Evolutionary conservation across 1,140 invertebrate species (phyloP).

Genomic region (Odontomachus brunneus): DNA sequence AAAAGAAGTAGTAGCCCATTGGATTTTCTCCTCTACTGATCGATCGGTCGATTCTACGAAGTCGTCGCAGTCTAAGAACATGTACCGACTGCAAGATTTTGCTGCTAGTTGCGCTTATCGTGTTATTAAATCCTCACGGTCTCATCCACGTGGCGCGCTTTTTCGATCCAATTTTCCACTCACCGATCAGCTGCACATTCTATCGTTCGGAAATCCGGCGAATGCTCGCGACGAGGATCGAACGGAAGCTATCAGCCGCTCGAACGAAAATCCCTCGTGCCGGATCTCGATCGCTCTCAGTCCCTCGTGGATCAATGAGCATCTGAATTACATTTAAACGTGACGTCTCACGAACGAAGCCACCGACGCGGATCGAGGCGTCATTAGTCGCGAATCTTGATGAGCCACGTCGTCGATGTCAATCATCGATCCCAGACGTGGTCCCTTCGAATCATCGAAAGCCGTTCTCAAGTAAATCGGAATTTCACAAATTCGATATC

Average conservation of each 20-base stretch:
- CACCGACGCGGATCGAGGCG: constrained; percentile 5
- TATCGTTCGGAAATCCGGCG: constrained; percentile 69
- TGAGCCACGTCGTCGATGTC: constrained; percentile 3
- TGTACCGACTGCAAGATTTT: too few species aligned
- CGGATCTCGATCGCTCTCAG: constrained; percentile 38
- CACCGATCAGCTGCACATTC: constrained; percentile 82
- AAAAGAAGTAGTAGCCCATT: too few species aligned
- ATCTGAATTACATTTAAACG: constrained; percentile 48
- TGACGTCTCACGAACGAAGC: background rate
- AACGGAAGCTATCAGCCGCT: constrained; percentile 25
- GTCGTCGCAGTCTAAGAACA: too few species aligned
- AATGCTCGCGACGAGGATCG: constrained; percentile 45
- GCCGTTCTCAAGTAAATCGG: too few species aligned
- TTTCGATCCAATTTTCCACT: constrained; percentile 62
- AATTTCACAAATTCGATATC: background rate
- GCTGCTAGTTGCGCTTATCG: too few species aligned
- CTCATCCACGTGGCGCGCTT: background rate
- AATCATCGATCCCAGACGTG: constrained; percentile 7
- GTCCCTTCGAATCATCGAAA: background rate
- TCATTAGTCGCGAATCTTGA: background rate
- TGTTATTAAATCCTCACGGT: too few species aligned
- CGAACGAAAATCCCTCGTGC: constrained; percentile 9
- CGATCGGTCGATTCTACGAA: too few species aligned
- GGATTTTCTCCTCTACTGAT: too few species aligned
- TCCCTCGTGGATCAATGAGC: constrained; percentile 37